Base-by-base conservation (phyloP, 2,888 invertebrate genomes). In the Linyphia triangularis region DNA sequence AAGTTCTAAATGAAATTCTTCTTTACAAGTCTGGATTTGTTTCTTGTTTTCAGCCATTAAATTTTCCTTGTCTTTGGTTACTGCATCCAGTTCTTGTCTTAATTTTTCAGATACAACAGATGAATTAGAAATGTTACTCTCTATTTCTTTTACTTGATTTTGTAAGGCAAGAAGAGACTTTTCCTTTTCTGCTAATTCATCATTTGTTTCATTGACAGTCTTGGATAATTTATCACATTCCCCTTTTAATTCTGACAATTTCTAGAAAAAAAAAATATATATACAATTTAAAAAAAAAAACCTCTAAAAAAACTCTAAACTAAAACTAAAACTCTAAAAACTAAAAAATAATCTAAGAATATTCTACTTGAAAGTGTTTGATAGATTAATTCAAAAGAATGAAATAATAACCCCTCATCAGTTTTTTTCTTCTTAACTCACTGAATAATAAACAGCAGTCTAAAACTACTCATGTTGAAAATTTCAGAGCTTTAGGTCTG, bases 171-270 rank as follows among this genome's bases (percentile, higher is more conserved):
- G 22, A 1, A 79, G n/a, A 6, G 16, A 13, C 40, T 61, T 65
- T 19, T 51, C 24, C 7, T 79, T 85, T 61, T 51, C 85, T 40
- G 43, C 16, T n/a, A 51, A 10, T 2, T 16, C 9, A 37, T 16
- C 19, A 16, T 28, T n/a, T 28, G 13, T 59, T 59, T 85, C 75
- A 28, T 7, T 75, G 2, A 75, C 7, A 28, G 4, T 19, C 9
- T 37, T 37, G 4, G 77, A 37, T n/a, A 85, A 9, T 9, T 77
- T 77, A 16, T 85, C 67, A 30, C 26, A 59, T 77, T 77, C 69
- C 19, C 40, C 30, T 59, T 37, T 26, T 33, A 59, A 19, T 59
- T 75, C 59, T 3, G 40, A 6, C 10, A 85, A 24, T 43, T 83
- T 22, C 83, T 83, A 28, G n/a, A 59, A 65, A 83, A 63, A 33